Base-by-base conservation (phyloP, 1,140 invertebrate genomes). In the Galleria mellonella region DNA sequence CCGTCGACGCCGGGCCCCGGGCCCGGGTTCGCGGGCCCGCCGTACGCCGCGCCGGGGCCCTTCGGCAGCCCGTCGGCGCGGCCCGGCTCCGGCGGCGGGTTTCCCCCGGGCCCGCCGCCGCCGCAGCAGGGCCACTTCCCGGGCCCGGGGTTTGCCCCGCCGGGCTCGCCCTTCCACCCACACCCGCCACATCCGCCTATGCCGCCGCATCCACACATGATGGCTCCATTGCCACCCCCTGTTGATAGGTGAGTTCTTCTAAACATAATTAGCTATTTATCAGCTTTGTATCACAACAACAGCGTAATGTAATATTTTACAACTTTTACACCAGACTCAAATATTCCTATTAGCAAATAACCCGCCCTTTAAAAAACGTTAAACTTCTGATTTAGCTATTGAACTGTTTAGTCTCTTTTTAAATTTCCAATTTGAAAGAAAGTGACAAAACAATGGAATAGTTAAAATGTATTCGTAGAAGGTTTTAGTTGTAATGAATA, bases 171-270 rank as follows among this genome's bases (percentile, higher is more conserved):
- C 14, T 83, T 83, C 51, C 78, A 83, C 58, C 74, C 75, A 41
- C 76, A 79, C 53, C 56, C 74, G 40, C 73, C 76, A 43, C 79
- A 81, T 52, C 75, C 76, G 43, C 71, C 73, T 29, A 73, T 78
- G 77, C 75, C 74, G 37, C 75, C 75, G 42, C 79, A 83, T 47
- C 79, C 79, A 33, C 79, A 83, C 51, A 83, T 83, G 79, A 83
- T 83, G 77, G 77, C 79, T 54, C 79, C 79, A 11, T 51, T 83
- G 27, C 79, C 79, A 55, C 79, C 79, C 14, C 79, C 77, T 48
- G 79, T 83, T 54, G 79, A 83, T 69, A 83, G 79, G 76, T 81
- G 12, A 65, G 73, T 49, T 31, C 10, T n/a, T 31, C 3, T 31
- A 31, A 2, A 2, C 14, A 11, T 33, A 10, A 11, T 10, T 10